These are phyloP conservation scores for Takifugu bimaculatus DNA, from an alignment of 2,113 vertebrate species.

Conservation along the genomic window DNA sequence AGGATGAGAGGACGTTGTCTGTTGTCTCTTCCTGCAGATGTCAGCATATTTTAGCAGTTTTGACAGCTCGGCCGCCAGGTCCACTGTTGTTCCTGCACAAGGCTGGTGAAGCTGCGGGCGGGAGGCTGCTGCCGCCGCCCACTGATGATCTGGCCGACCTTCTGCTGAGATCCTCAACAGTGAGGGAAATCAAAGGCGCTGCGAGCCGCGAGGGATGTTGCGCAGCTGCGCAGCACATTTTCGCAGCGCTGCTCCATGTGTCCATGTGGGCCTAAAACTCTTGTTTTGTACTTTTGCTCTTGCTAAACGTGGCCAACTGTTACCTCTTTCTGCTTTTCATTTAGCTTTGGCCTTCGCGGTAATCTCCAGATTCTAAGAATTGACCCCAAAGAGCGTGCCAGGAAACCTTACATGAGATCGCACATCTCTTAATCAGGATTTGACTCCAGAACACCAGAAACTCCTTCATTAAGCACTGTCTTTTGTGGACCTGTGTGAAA, in stretches of 20 bases:
- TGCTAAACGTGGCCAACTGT: conserved; percentile 17
- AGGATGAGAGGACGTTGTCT: no score
- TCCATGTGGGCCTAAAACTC: conserved; percentile 37
- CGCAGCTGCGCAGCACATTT: conserved; percentile 67
- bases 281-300: conserved; percentile 17
- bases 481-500: background rate
- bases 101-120: no score
- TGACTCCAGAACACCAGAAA: background rate
- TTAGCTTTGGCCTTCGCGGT: conserved; percentile 41
- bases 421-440: background rate
- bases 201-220: conserved; percentile 45
- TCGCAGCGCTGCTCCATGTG: conserved; percentile 44
- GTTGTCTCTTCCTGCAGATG: no score
- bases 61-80: no score
- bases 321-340: conserved; percentile 44
- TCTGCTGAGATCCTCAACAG: conserved; percentile 31
- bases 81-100: no score
- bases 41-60: no score
- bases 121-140: no score
- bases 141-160: conserved; percentile 20
- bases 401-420: background rate
- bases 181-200: conserved; percentile 57
- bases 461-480: background rate
- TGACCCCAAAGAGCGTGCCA: conserved; percentile 8
- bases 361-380: conserved; percentile 6